Conservation (phyloP, 2,888 invertebrate genomes). For the Morpho achilles region DNA sequence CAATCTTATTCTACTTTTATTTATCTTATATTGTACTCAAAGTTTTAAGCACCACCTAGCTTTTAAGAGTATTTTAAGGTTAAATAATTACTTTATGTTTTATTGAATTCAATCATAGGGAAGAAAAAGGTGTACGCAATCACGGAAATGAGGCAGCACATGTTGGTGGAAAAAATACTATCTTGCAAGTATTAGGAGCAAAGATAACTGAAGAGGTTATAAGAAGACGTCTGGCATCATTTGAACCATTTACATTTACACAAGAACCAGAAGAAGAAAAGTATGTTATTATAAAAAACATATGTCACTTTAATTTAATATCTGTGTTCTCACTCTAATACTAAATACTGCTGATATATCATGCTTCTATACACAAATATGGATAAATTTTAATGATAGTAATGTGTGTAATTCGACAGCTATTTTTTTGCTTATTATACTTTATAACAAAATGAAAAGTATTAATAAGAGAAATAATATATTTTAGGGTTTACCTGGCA, state of each 20-base stretch:
- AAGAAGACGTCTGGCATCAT: slow-evolving; percentile 56
- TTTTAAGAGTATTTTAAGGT: too few relatives aligned
- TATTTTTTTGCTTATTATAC: too few relatives aligned
- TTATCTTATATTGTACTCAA: too few relatives aligned
- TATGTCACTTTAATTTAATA: not conserved
- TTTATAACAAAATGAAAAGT: too few relatives aligned
- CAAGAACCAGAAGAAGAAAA: slow-evolving; percentile 66
- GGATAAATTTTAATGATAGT: too few relatives aligned
- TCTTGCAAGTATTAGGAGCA: slow-evolving; percentile 56
- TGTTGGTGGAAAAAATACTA: slow-evolving; percentile 41
- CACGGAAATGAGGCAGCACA: slow-evolving; percentile 40
- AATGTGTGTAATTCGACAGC: too few relatives aligned
- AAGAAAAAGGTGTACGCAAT: slow-evolving; percentile 49
- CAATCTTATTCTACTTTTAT: too few relatives aligned
- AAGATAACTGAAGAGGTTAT: slow-evolving; percentile 65
- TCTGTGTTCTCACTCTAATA: not conserved
- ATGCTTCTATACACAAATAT: too few relatives aligned
- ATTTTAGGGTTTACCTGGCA: slow-evolving; percentile 91
- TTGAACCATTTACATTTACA: slow-evolving; percentile 64
- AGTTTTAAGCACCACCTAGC: too few relatives aligned
- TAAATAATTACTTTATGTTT: too few relatives aligned
- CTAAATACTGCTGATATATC: not conserved
- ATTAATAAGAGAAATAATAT: too few relatives aligned
- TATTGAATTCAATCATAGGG: slow-evolving; percentile 36
- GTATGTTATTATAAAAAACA: slow-evolving; percentile 37